phyloP scores from a whole-genome alignment of 2,113 vertebrate species.

The Pituophis catenifer region DNA sequence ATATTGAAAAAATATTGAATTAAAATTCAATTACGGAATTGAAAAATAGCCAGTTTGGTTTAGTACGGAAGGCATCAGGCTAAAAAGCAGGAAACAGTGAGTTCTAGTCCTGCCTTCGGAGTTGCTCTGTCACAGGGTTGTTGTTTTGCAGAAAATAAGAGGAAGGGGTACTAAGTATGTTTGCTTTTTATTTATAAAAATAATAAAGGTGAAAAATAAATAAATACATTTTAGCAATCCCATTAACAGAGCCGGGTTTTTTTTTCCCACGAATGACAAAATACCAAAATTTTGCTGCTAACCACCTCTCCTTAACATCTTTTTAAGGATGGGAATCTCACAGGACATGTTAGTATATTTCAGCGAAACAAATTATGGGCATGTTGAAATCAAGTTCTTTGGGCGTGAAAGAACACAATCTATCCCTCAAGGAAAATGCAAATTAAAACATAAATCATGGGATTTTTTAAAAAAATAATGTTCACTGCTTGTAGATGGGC shows the following conservation, averaged over 20 bases:
- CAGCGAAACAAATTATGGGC: not conserved
- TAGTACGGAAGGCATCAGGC: not conserved
- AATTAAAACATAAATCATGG: not conserved
- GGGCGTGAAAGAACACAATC: conserved; percentile 19
- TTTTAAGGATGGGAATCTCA: conserved; percentile 25
- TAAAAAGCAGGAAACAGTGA: not conserved
- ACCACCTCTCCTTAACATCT: not conserved
- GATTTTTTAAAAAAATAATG: not conserved
- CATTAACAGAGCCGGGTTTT: not conserved
- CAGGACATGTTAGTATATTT: not conserved
- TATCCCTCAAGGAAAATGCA: conserved; percentile 2
- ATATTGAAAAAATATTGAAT: not conserved
- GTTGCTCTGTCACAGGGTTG: not conserved
- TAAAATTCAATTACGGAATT: not conserved
- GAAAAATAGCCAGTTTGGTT: not conserved
- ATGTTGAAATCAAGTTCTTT: conserved; percentile 24
- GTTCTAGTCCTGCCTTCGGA: not conserved
- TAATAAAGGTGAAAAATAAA: not conserved
- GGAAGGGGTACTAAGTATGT: not conserved
- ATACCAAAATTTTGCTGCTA: not conserved
- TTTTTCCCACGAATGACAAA: not conserved
- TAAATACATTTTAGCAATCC: not conserved
- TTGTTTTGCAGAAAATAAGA: not conserved
- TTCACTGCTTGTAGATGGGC: not conserved
- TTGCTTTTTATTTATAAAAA: rapidly evolving